Evolutionary conservation across 2,797 vertebrate species (phyloP), one percentile per base, ranked within the genome.

Genomic region (Intellagama lesueurii): DNA sequence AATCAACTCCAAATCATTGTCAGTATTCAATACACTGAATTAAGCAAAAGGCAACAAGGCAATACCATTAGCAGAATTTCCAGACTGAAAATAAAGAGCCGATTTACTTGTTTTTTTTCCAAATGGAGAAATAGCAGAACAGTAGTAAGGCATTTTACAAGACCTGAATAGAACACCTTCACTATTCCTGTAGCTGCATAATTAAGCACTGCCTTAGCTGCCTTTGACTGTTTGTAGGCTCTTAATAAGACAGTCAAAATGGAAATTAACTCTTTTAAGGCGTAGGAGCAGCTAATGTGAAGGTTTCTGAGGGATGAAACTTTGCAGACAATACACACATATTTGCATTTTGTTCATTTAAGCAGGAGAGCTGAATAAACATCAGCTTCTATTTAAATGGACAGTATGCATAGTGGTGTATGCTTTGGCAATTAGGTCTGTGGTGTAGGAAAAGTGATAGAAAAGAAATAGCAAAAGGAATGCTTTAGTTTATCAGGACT

Each of bases 151-250:
- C 88, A 94, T 92, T 94, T 91, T 32, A 0, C 94, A 94, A 96
- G 94, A 90, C 86, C 40, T 90, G 81, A 92, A 95, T 94, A 95
- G 80, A 91, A 95, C 93, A 90, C 83, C 92, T 93, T 95, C 92
- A 91, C 94, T 94, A 95, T 94, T 93, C 92, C 93, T 87, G 96
- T 88, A 83, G 89, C 92, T 95, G 90, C 90, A 92, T 96, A 97
- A 97, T 96, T 96, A 96, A 95, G 91, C 64, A 73, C 84, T 89
- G 16, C 90, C 87, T 92, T 92, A 91, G 94, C 94, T 95, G 85
- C 91, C 91, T 93, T 94, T 82, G 86, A 92, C 88, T 95, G 89
- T 94, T 96, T 95, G 83, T 94, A 95, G 95, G 69, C 91, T 96
- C 92, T 90, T 94, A 95, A 95, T 95, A 95, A 93, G 93, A 90